Evolutionary conservation across 2,113 vertebrate genomes (phyloP), one percentile per base, ranked within the genome.

Genomic region (Anarhynchus alexandrinus): DNA sequence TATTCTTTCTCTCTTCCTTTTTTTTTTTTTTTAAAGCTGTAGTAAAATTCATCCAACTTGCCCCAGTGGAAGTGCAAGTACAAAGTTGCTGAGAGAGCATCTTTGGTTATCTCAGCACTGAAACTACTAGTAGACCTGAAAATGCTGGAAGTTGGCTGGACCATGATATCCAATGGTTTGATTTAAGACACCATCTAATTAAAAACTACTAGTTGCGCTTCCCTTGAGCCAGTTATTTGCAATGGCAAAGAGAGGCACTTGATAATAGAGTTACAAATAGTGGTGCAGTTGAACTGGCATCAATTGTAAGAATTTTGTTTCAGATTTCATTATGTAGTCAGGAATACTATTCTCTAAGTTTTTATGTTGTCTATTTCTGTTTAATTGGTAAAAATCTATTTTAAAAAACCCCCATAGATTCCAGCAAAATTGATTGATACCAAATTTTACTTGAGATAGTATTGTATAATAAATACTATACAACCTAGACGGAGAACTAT

Each of bases 181-280:
- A 7, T 55, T 55, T 52, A 58, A 77, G 55, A 19, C 65, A 20
- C n/a, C 11, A 20, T 55, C 30, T 27, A 54, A 54, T 62, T 59
- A 40, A 78, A 67, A 47, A 14, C 21, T 30, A 12, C 15, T 66
- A 8, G 26, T 13, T 52, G 36, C 0, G 3, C 18, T 77, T 89
- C 15, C 9, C 29, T 40, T 18, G 29, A 69, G 55, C 38, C 16
- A 29, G 18, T 23, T 64, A 43, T 9, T 38, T 66, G 42, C 18
- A 16, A 14, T 23, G 32, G 17, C 36, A 72, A 62, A 61, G 27
- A 47, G 5, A 55, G 40, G 13, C 73, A 51, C 4, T 34, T 4
- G 1, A 9, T 23, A 67, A 30, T 7, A 29, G 14, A 1, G 0
- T 42, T 54, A 21, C 8, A 25, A 32, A 16, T 20, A 38, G 10